Evolutionary conservation across 2,888 invertebrate genomes (phyloP).

Genomic region (Andrena haemorrhoa): DNA sequence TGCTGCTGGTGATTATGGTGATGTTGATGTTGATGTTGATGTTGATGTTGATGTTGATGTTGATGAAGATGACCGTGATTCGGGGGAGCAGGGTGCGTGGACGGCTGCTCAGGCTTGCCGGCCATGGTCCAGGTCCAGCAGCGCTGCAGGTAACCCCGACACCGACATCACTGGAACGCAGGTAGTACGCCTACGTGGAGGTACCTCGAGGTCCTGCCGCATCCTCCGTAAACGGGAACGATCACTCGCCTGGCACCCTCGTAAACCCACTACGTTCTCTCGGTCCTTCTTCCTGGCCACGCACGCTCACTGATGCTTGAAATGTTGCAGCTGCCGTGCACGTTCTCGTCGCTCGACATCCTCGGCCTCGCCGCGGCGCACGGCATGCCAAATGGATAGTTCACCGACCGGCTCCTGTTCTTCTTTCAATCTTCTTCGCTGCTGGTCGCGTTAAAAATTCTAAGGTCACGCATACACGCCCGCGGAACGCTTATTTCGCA

Average conservation of each 20-base stretch:
- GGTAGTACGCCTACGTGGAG: constrained; percentile 83
- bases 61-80: constrained; percentile 77
- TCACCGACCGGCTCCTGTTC: constrained; percentile 12
- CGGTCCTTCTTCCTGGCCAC: constrained; percentile 45
- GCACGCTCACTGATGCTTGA: constrained; percentile 44
- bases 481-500: constrained; percentile 1
- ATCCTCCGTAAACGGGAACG: constrained; percentile 79
- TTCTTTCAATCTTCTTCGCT: background rate
- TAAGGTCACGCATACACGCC: background rate
- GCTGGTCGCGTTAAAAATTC: constrained; percentile 8
- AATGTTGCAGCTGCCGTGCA: constrained; percentile 55
- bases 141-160: constrained; percentile 84
- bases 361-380: constrained; percentile 56
- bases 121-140: constrained; percentile 88
- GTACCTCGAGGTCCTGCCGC: constrained; percentile 82
- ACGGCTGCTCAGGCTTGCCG: constrained; percentile 91
- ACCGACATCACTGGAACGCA: constrained; percentile 90
- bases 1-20: constrained; percentile 68
- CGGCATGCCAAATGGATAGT: constrained; percentile 52
- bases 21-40: constrained; percentile 73
- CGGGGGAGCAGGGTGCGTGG: constrained; percentile 84
- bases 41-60: constrained; percentile 67
- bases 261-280: constrained; percentile 55
- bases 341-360: constrained; percentile 68
- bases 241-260: constrained; percentile 59